These are phyloP conservation scores for Gavia stellata DNA, from an alignment of 2,113 vertebrate genomes.

Conservation along the genomic window DNA sequence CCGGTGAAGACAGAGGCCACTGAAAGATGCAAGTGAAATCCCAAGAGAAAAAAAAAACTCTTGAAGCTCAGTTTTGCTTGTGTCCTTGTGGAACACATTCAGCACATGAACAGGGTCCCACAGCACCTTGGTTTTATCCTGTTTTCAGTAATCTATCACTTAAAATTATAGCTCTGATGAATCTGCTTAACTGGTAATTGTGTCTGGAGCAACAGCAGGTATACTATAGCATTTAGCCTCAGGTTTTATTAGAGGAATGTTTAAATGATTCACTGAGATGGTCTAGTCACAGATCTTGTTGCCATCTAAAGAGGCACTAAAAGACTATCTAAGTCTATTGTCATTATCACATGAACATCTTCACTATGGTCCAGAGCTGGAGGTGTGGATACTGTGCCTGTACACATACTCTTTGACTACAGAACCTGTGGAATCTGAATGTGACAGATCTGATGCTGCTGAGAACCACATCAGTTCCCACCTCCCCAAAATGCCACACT, in stretches of 20 bases:
- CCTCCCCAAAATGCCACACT: rapidly evolving
- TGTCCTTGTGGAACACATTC: background rate
- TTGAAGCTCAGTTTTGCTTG: background rate
- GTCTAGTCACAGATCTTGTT: background rate
- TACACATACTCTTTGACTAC: background rate
- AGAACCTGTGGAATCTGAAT: background rate
- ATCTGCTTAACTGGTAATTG: background rate
- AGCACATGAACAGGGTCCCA: background rate
- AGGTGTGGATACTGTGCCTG: background rate
- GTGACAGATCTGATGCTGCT: background rate
- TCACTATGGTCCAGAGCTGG: background rate
- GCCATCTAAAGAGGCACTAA: background rate
- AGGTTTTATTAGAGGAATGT: background rate
- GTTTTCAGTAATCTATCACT: background rate
- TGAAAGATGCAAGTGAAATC: background rate
- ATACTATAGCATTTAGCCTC: background rate
- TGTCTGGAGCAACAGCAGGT: background rate
- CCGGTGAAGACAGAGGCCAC: background rate
- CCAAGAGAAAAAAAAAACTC: background rate
- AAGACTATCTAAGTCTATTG: background rate
- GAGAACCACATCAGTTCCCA: background rate
- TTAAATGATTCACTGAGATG: background rate
- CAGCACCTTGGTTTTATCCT: background rate
- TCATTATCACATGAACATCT: background rate
- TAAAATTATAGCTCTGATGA: background rate